Percentiles rank a stretch among this genome's conserved stretches.
Evolutionary conservation across 64 coral and sea anemone genomes (phyloP).

Genomic region (Stylophora pistillata): DNA sequence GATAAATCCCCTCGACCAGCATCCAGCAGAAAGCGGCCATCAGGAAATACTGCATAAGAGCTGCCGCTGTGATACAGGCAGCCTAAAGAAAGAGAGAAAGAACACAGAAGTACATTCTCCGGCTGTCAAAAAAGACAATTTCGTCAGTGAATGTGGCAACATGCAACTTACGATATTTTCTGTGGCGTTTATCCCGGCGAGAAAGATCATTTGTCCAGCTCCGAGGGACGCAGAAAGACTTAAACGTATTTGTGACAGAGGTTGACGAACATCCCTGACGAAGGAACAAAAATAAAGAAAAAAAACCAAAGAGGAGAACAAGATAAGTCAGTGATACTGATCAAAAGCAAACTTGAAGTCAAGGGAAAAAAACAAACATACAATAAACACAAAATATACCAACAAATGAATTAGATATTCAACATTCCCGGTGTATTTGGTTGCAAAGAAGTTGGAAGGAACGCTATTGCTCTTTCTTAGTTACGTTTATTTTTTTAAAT

Average conservation of each 20-base stretch:
- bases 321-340: neutral
- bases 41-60: slow-evolving; percentile 57
- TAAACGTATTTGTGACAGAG: slow-evolving; percentile 47
- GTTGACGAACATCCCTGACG: slow-evolving; percentile 31
- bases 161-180: neutral
- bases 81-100: neutral
- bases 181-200: slow-evolving; percentile 35
- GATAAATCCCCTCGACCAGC: slow-evolving; percentile 54
- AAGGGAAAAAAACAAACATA: no score
- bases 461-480: no score
- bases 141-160: neutral
- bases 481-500: no score
- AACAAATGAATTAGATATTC: no score
- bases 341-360: no score
- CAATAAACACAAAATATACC: no score
- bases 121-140: neutral
- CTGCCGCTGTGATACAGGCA: slow-evolving; percentile 29
- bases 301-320: no score
- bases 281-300: neutral
- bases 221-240: slow-evolving; percentile 38
- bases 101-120: neutral
- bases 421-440: no score
- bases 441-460: no score
- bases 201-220: slow-evolving; percentile 55
- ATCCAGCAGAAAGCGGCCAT: slow-evolving; percentile 66